Evolutionary conservation across 2,888 invertebrate genomes (phyloP), one percentile per base, ranked within the genome.

Genomic region (Tachina fera): DNA sequence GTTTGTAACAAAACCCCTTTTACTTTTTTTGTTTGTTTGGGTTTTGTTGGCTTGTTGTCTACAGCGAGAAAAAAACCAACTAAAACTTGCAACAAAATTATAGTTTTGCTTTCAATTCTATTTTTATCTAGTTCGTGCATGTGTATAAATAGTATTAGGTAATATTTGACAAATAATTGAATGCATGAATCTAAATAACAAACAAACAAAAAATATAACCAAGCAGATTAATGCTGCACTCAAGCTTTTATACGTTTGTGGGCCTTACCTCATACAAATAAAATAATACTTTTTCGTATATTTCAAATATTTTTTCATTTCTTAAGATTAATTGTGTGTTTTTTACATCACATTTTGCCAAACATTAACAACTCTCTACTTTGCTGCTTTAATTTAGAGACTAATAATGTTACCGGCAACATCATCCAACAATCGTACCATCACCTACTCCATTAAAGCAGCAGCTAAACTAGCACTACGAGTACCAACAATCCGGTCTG

Each of bases 321-420:
- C 70, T 75, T 49, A 84, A 84, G 70, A 65, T 84, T 79, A 79
- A 81, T 81, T 77, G 58, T 67, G 68, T 67, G 68, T 67, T 68
- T 79, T n/a, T 68, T 70, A 65, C 49, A 74, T 56, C 31, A 60
- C 68, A 65, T 49, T 39, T 58, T 56, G 16, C 56, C 68, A 79
- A 81, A 67, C 65, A 11, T 39, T 82, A 51, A 58, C 11, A 51
- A 58, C 11, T 31, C 16, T 43, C 56, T 6, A 31, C 5, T 63
- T 19, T 16, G 56, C 49, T 70, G 60, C 74, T 68, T 71, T 51
- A 71, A 58, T 31, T 47, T 61, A 56, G 19, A n/a, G 31, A 22
- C 45, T 19, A 22, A 49, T 39, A 49, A 72, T 49, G 72, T 60
- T 49, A 11, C 14, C 58, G 16, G 45, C 22, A 71, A 43, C 68